phyloP scores from a whole-genome alignment of 2,113 vertebrate species.

The Chinchilla lanigera region DNA sequence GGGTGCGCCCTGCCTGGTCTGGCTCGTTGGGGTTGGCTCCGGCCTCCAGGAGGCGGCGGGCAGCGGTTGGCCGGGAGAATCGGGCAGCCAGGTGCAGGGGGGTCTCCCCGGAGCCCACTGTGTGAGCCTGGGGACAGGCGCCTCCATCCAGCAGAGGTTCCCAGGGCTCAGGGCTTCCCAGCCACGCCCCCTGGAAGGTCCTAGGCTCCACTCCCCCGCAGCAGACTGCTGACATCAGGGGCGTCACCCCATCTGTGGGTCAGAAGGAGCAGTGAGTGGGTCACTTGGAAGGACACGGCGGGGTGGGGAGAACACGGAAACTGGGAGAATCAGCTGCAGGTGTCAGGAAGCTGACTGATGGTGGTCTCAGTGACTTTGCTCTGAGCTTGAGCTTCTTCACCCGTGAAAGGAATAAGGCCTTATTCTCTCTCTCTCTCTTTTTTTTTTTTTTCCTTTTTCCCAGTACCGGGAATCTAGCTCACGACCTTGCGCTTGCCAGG shows the following conservation, averaged over 20 bases:
- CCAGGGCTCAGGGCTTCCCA: conserved; percentile 75
- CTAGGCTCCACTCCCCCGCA: conserved; percentile 76
- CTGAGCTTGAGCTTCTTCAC: neutral
- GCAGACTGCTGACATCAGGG: conserved; percentile 82
- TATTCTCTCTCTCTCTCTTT: too few relatives aligned
- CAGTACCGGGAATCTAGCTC: too few relatives aligned
- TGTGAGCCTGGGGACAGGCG: conserved; percentile 79
- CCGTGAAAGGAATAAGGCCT: neutral
- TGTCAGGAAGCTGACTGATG: neutral
- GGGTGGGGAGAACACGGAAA: neutral
- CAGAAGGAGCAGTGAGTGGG: neutral
- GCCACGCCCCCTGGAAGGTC: conserved; percentile 79
- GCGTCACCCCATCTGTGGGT: conserved; percentile 80
- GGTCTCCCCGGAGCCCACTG: conserved; percentile 85
- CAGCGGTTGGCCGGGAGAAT: conserved; percentile 80
- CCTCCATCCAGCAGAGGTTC: conserved; percentile 75
- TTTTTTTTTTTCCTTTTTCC: too few relatives aligned
- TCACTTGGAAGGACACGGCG: neutral
- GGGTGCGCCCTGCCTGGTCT: conserved; percentile 81
- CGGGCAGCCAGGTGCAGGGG: conserved; percentile 89
- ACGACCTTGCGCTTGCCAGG: too few relatives aligned
- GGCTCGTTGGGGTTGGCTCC: conserved; percentile 84
- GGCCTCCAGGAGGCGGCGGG: conserved; percentile 81
- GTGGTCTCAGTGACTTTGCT: neutral
- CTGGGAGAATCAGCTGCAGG: neutral